Evolutionary conservation across 2,113 vertebrate genomes (phyloP), one percentile per base, ranked within the genome.

Genomic region (Podiceps cristatus): DNA sequence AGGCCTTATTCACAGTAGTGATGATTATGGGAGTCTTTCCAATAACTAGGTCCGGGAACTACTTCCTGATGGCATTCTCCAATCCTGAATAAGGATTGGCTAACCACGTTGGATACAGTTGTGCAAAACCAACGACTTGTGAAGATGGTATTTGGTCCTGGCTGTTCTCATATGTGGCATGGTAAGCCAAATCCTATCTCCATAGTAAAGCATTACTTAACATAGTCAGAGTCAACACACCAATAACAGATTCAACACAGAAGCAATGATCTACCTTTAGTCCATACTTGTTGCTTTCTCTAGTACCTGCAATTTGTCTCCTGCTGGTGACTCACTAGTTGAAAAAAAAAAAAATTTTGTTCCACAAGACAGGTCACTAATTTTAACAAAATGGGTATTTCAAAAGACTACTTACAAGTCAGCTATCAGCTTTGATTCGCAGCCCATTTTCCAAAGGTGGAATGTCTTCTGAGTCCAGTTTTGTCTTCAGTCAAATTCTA

Each of bases 1-100:
- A 52, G 22, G 13, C 22, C 13, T 77, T 37, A 37, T 5, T 40
- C 31, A 24, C 0, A 35, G 27, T 0, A 35, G 27, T 8, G 17
- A 27, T 40, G 18, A 10, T 47, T 13, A 35, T 1, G 5, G 13
- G 4, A 40, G 22, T 83, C 12, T 58, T 75, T 44, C 28, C 59
- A 82, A 3, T 47, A 73, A 33, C 28, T 52, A 67, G 23, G 47
- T 52, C 5, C 18, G 73, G 49, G 9, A 90, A 52, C 4, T 56
- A 52, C 13, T 47, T 40, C 14, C 18, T 5, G 3, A 7, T 29
- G 42, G 52, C 16, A n/a, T 53, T 56, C 47, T 68, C 44, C 22
- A 68, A 14, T 35, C 11, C 9, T 28, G 15, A 73, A 78, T n/a
- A 82, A 78, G 18, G 37, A 37, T 9, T 49, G 10, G 4, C 49